Evolutionary conservation across 2,888 invertebrate species (phyloP), one percentile per base, ranked within the genome.

Genomic region (Hirtodrosophila cameraria): DNA sequence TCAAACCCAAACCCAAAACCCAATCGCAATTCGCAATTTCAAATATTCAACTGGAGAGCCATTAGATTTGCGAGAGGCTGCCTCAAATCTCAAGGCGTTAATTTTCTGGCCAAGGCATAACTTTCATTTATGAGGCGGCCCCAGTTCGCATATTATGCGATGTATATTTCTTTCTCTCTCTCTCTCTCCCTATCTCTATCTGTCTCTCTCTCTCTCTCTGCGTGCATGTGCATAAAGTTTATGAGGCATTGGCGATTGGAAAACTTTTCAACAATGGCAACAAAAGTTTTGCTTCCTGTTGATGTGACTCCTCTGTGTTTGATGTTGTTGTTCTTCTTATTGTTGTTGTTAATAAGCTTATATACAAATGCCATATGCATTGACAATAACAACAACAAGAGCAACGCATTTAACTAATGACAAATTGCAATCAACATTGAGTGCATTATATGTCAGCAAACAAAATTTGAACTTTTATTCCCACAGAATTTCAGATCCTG

Each of bases 261-360:
- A 86, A 86, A 84, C 82, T 86, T 85, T 84, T 62, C 49, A 62
- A 78, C 82, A 86, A 86, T 77, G 84, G 82, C 81, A 84, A 77
- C 82, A 84, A 84, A 86, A 80, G 64, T 84, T 86, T 80, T 49
- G 61, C 73, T 58, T 62, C 45, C 73, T 52, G 52, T 54, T 35
- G 62, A 43, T 39, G 39, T 58, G 35, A 39, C 38, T 15, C 33
- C 28, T 11, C 18, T 1, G 7, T 6, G 6, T 8, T 23, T 8
- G 0, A 8, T 23, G 12, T 6, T 41, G 36, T 15, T 6, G 11
- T 9, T n/a, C 36, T 23, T 9, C 9, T 2, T 8, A 6, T 12
- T 38, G 16, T 25, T 30, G 16, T 11, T 33, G 25, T 42, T 33
- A 49, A 49, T 45, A 36, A 57, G 45, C 20, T 38, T 20, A 38